Percentiles rank a stretch among this genome's conserved stretches.
Conservation (phyloP, 2,888 invertebrate species). For the Cacoxenus indagator region DNA sequence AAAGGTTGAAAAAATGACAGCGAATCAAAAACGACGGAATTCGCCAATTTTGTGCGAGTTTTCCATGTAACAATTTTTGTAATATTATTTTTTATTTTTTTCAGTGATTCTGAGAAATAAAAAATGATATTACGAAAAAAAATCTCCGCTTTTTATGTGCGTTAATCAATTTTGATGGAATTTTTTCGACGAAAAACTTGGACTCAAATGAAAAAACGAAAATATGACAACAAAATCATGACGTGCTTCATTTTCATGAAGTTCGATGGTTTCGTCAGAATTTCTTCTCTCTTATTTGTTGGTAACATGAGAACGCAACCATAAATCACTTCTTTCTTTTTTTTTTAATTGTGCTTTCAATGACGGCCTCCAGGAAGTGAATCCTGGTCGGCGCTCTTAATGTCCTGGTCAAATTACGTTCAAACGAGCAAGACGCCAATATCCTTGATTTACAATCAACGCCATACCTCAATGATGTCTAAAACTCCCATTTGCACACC, state of each 20-base stretch:
- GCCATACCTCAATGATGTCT: no score
- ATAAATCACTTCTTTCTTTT: conserved; percentile 45
- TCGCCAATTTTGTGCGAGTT: not conserved
- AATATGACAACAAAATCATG: no score
- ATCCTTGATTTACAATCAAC: not conserved
- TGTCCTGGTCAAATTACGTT: conserved; percentile 52
- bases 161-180: no score
- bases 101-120: no score
- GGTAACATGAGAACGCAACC: conserved; percentile 30
- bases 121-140: no score
- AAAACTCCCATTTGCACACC: no score
- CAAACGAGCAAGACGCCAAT: not conserved
- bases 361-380: not conserved
- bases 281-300: not conserved
- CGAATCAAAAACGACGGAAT: not conserved
- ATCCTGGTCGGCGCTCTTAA: conserved; percentile 40
- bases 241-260: not conserved
- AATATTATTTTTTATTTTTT: no score
- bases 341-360: conserved; percentile 1
- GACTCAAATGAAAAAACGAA: no score
- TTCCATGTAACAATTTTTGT: no score
- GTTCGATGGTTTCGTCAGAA: not conserved
- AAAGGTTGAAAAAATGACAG: not conserved
- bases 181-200: no score
- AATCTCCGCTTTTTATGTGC: no score